Base-by-base conservation (phyloP, 2,113 vertebrate genomes). In the Anseranas semipalmata region DNA sequence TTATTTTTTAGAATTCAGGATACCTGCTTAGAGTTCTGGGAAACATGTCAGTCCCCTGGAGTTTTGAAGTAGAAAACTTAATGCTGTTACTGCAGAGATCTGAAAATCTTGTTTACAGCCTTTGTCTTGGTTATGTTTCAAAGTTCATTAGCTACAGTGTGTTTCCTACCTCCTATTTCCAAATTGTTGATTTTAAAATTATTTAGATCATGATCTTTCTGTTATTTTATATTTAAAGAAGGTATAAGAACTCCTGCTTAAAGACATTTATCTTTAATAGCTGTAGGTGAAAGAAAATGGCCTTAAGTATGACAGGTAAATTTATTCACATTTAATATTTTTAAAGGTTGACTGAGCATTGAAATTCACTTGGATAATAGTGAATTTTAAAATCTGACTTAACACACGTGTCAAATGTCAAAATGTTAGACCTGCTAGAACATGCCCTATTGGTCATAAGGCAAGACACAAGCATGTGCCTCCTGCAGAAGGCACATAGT, bases 221-320 rank as follows among this genome's bases (percentile, higher is more conserved):
- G 92, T 95, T 96, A 96, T 96, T 97, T 96, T 97, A 82, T 97
- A 96, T 96, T 96, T 95, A 82, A 97, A 96, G 81, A 96, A 97
- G 92, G 55, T 97, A 43, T 96, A 96, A 97, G 92, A 97, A 95
- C 80, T 97, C 91, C 93, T 97, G 96, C 92, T 96, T 97, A 97
- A 97, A 97, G 90, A 97, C 96, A 96, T 97, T 97, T 97, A 97
- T 97, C 94, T 97, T 97, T 97, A 96, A 97, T 97, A 97, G 97
- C 95, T 97, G 83, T 97, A 97, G 97, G 97, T 97, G 97, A 97
- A 97, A 96, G 97, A 97, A 97, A 97, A 96, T 97, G 97, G 96
- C 96, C 97, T 96, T 97, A 97, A 97, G 87, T 97, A 74, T 96
- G 96, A 97, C 97, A 97, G 97, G 97, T 97, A 97, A 97, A 97